Conservation (phyloP, 35 echinoderm and acorn worm species). For the Stichopus chloronotus region DNA sequence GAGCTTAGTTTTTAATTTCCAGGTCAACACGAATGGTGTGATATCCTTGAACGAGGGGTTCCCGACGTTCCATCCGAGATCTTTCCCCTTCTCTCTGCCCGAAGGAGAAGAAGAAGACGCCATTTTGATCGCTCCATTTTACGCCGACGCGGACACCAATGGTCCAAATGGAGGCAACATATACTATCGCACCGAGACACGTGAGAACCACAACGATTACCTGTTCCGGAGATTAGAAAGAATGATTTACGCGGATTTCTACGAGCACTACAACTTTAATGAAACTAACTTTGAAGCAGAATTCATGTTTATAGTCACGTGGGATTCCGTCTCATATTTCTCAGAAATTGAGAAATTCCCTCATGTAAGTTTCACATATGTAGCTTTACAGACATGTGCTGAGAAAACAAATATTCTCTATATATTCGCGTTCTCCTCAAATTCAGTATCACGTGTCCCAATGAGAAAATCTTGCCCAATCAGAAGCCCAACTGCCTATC, state of each 20-base stretch:
- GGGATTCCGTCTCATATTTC: slow-evolving; percentile 34
- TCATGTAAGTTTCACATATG: slow-evolving; percentile 18
- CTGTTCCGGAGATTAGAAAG: slow-evolving; percentile 13
- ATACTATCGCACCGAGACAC: not conserved
- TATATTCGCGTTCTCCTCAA: too few relatives aligned
- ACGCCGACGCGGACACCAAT: slow-evolving; percentile 17
- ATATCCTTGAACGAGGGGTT: slow-evolving; percentile 16
- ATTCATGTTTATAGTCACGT: slow-evolving; percentile 27
- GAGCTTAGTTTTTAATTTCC: too few relatives aligned
- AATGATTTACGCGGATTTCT: slow-evolving; percentile 23
- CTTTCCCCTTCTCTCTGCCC: not conserved
- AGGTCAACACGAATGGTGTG: slow-evolving; percentile 42
- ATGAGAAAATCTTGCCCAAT: too few relatives aligned
- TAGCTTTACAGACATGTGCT: too few relatives aligned
- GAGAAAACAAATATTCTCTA: too few relatives aligned
- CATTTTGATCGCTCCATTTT: slow-evolving; percentile 29
- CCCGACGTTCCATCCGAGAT: slow-evolving; percentile 8
- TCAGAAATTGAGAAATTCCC: not conserved
- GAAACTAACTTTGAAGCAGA: not conserved
- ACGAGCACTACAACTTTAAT: not conserved
- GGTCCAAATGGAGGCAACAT: not conserved
- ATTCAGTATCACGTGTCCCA: too few relatives aligned
- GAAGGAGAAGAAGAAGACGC: not conserved
- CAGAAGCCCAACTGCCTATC: too few relatives aligned
- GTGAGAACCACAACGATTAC: slow-evolving; percentile 4